Conservation (phyloP, 2,888 invertebrate species). For the Zootermopsis nevadensis region DNA sequence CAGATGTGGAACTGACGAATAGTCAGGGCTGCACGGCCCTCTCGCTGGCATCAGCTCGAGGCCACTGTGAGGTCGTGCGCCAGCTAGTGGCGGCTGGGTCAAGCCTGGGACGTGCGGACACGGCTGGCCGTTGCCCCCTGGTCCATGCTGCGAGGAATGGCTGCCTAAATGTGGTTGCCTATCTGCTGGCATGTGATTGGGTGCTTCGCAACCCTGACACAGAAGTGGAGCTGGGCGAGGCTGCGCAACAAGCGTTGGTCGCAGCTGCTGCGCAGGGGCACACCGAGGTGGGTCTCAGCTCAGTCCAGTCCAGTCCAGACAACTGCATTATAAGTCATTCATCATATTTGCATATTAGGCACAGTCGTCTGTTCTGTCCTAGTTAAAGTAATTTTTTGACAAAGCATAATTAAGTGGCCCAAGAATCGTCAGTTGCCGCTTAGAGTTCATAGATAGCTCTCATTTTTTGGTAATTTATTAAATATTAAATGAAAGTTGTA, state of each 20-base stretch:
- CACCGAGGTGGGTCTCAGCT: slow-evolving; percentile 67
- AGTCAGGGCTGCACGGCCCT: slow-evolving; percentile 90
- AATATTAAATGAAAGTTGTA: no score
- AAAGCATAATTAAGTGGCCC: no score
- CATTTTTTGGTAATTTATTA: no score
- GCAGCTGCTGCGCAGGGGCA: slow-evolving; percentile 90
- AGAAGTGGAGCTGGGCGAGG: slow-evolving; percentile 78
- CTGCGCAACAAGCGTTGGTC: slow-evolving; percentile 88
- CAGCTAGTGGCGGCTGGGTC: slow-evolving; percentile 75
- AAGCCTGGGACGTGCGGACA: slow-evolving; percentile 81
- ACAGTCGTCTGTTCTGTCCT: no score
- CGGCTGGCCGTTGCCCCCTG: slow-evolving; percentile 85
- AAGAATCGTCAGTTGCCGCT: no score
- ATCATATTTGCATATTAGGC: no score
- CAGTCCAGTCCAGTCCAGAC: no score
- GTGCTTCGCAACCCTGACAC: slow-evolving; percentile 62
- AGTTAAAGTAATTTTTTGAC: no score
- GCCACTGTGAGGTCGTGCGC: slow-evolving; percentile 87
- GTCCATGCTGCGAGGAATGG: slow-evolving; percentile 93
- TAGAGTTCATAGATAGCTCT: no score
- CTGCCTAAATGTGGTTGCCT: slow-evolving; percentile 86
- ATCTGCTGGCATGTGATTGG: slow-evolving; percentile 90
- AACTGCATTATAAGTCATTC: no score
- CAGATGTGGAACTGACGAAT: slow-evolving; percentile 86
- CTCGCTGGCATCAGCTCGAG: slow-evolving; percentile 86